A percentile compares a stretch with the other conserved stretches of the same genome.
phyloP scores from a whole-genome alignment of 2,113 vertebrate species.

The Labeo rohita region DNA sequence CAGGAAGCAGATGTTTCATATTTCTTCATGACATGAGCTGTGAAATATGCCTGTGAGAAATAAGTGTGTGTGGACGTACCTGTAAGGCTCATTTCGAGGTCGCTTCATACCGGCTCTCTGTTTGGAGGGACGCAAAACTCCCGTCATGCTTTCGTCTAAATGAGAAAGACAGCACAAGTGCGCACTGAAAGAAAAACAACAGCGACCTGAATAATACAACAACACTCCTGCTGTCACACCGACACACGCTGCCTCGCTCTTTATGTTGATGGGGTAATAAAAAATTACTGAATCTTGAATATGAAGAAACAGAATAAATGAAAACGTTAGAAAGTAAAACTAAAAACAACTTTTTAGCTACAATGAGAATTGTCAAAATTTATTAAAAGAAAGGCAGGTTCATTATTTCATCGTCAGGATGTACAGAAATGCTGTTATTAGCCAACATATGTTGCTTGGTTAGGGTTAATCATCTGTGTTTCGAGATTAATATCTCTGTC shows the following conservation, averaged over 20 bases:
- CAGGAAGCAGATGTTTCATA: conserved; percentile 9
- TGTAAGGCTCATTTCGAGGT: conserved; percentile 43
- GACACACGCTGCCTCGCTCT: background rate
- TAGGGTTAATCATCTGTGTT: conserved; percentile 35
- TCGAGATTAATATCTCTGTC: conserved; percentile 27
- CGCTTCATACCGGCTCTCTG: conserved; percentile 43
- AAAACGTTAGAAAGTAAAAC: background rate
- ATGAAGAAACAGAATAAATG: background rate
- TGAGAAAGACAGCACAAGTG: background rate
- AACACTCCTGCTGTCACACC: background rate
- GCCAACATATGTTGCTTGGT: conserved; percentile 18
- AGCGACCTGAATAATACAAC: background rate
- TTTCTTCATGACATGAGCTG: background rate
- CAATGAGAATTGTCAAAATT: background rate
- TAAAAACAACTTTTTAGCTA: background rate
- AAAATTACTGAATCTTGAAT: background rate
- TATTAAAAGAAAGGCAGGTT: background rate
- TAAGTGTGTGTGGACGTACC: conserved; percentile 16
- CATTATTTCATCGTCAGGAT: background rate
- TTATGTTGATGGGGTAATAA: background rate
- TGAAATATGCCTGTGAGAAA: background rate
- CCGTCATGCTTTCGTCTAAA: conserved; percentile 49
- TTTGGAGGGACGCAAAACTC: conserved; percentile 32
- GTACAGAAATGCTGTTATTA: background rate
- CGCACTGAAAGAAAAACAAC: background rate